Evolutionary conservation across 2,888 invertebrate genomes (phyloP), one percentile per base, ranked within the genome.

Genomic region (Cryptocheilus praepositus): DNA sequence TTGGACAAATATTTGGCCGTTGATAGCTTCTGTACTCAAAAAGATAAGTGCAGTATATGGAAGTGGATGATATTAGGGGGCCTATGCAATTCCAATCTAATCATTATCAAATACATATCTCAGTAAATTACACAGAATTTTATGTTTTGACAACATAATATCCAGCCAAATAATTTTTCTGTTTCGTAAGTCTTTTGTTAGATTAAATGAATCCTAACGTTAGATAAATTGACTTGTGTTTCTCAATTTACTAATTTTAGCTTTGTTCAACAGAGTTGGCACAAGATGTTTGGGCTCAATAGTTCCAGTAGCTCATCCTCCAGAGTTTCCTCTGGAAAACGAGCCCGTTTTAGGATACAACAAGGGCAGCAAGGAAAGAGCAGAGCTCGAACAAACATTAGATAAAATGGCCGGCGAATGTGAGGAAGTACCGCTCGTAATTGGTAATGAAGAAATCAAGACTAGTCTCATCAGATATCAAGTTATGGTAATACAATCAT

Each of bases 341-440:
- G 96, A 97, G 88, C 96, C 96, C 0, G 88, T 96, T 51, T 89
- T 95, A 19, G 90, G 89, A n/a, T 99, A 98, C 89, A 91, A 93
- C 71, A 93, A 94, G 71, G 95, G 95, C 56, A 96, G 96, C 73
- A 89, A 91, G 63, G 98, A 99, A 89, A 92, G 97, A 65, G 88
- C 90, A 59, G 93, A 92, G 54, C 89, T 99, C 43, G 92, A 93
- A 76, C 90, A 91, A 58, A 94, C 94, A 54, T 89, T 99, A 51
- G 90, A 93, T 70, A 90, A 92, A 69, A 92, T 93, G 74, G 90
- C 93, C 13, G 89, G 90, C 22, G 90, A 90, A 64, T 92, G 93
- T 67, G 94, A 95, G 84, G 98, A 99, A 77, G 93, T 99, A 69
- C 99, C 99, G 8, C 95, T 99, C 86, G 93, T 98, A n/a, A 96